These are phyloP conservation scores for Cyaniris semiargus DNA, from an alignment of 2,888 invertebrate genomes.

Conservation along the genomic window DNA sequence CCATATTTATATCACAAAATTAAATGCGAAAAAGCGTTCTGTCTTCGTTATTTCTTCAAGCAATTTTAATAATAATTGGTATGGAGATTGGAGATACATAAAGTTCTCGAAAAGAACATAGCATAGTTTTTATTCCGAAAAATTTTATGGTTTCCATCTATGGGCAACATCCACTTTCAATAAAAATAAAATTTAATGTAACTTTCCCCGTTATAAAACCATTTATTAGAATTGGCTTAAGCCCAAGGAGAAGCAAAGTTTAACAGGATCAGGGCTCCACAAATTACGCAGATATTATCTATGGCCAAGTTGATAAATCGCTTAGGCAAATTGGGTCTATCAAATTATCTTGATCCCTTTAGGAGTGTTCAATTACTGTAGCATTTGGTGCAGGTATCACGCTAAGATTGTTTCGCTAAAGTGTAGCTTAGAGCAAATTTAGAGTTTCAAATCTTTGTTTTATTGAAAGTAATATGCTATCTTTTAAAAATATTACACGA, in stretches of 20 bases:
- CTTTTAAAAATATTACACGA: no score
- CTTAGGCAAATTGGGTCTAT: constrained; percentile 28
- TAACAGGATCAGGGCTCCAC: constrained; percentile 54
- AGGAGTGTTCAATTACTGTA: background rate
- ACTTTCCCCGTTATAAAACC: constrained; percentile 45
- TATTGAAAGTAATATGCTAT: no score
- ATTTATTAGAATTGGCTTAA: constrained; percentile 49
- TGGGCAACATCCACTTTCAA: background rate
- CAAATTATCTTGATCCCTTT: constrained; percentile 28
- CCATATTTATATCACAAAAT: no score
- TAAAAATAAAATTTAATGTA: background rate
- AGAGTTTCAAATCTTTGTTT: no score
- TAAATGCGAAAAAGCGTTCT: no score
- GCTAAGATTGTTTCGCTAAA: no score
- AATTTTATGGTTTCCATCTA: background rate
- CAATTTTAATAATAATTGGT: no score
- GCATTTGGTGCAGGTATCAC: background rate
- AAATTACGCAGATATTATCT: constrained; percentile 64
- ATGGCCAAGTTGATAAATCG: constrained; percentile 31
- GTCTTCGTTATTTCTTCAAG: no score
- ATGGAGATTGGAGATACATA: no score
- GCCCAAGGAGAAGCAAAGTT: constrained; percentile 49
- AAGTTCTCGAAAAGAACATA: no score
- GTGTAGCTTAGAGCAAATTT: no score
- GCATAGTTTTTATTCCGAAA: no score